Percentiles rank a stretch among this genome's conserved stretches.
phyloP scores from a whole-genome alignment of 2,888 invertebrate genomes.

The Meteorus colon region DNA sequence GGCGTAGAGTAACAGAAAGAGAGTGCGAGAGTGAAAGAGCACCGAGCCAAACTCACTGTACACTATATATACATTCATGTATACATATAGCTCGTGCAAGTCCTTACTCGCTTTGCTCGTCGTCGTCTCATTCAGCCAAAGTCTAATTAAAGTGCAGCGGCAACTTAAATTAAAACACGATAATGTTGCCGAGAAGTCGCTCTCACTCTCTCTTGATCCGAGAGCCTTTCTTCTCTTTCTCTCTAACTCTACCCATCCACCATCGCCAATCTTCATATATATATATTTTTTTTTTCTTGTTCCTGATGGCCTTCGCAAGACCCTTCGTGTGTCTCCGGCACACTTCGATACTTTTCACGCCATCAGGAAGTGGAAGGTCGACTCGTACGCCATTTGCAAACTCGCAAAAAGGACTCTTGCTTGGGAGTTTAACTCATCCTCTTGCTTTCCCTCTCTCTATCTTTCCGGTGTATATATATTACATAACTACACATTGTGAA shows the following conservation, averaged over 20 bases:
- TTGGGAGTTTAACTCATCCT: slow-evolving; percentile 43
- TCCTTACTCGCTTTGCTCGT: slow-evolving; percentile 58
- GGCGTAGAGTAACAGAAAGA: slow-evolving; percentile 50
- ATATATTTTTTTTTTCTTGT: slow-evolving; percentile 27
- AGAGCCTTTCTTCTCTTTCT: slow-evolving; percentile 18
- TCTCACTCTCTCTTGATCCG: slow-evolving; percentile 9
- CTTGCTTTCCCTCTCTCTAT: slow-evolving; percentile 45
- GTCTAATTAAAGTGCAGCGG: slow-evolving; percentile 72
- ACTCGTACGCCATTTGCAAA: slow-evolving; percentile 53
- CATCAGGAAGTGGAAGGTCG: slow-evolving; percentile 33
- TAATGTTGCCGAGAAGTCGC: slow-evolving; percentile 65
- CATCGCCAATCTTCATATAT: background rate
- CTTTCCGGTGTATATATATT: background rate
- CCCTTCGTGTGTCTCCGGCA: slow-evolving; percentile 26
- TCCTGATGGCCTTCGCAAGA: slow-evolving; percentile 10
- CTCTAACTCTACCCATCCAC: slow-evolving; percentile 21
- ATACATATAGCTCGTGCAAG: slow-evolving; percentile 38
- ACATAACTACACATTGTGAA: background rate
- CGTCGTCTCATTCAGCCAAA: slow-evolving; percentile 66
- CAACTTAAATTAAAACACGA: slow-evolving; percentile 73
- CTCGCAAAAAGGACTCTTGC: slow-evolving; percentile 51
- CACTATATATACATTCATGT: slow-evolving; percentile 20
- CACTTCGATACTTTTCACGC: slow-evolving; percentile 21
- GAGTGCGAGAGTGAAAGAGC: slow-evolving; percentile 20
- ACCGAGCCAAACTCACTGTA: slow-evolving; percentile 30